Conservation (phyloP, 2,113 vertebrate genomes). For the Leucoraja erinaceus region DNA sequence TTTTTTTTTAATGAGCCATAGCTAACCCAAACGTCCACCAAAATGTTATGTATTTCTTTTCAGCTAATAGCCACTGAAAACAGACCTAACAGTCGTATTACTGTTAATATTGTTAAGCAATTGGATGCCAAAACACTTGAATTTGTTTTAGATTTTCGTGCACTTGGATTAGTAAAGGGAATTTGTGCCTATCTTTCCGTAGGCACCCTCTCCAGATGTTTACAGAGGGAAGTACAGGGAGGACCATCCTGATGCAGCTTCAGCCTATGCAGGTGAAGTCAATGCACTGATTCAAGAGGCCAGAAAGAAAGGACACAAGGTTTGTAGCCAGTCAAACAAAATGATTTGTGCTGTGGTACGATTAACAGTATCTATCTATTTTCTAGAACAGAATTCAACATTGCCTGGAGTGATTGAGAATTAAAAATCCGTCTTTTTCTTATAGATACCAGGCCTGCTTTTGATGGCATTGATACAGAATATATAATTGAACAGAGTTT, state of each 20-base stretch:
- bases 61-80: background rate
- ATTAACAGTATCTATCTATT: background rate
- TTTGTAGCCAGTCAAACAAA: conserved; percentile 48
- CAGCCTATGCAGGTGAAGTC: conserved; percentile 84
- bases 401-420: background rate
- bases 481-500: background rate
- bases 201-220: conserved; percentile 85
- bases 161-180: background rate
- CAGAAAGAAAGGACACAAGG: conserved; percentile 70
- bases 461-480: background rate
- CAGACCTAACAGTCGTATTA: background rate
- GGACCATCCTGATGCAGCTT: conserved; percentile 71
- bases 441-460: background rate
- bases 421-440: background rate
- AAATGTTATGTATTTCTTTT: background rate
- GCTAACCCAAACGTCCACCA: no score
- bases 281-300: conserved; percentile 69
- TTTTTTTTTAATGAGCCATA: background rate
- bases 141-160: background rate
- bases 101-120: background rate
- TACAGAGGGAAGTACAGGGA: conserved; percentile 89
- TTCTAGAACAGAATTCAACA: background rate
- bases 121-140: background rate
- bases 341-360: background rate
- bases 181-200: conserved; percentile 40